These are phyloP conservation scores for Acanthurus leucopareius DNA, from an alignment of 2,797 vertebrate species.

Conservation along the genomic window DNA sequence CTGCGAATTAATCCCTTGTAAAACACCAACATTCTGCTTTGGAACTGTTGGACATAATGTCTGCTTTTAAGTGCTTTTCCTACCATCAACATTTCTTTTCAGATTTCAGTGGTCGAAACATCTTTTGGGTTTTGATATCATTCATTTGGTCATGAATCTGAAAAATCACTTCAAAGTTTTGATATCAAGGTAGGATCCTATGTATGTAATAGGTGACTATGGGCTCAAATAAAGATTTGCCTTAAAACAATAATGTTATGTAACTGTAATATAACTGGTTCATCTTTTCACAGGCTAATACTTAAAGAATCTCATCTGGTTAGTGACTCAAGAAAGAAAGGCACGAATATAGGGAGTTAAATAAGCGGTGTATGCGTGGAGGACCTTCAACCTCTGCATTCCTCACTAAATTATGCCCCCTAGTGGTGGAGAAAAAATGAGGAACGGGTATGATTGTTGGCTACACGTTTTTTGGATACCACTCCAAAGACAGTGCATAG, in stretches of 20 bases:
- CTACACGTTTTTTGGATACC: background rate
- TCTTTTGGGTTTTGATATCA: background rate
- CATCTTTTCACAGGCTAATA: background rate
- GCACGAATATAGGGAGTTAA: background rate
- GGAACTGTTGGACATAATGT: background rate
- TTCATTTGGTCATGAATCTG: background rate
- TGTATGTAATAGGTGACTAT: background rate
- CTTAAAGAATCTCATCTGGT: background rate
- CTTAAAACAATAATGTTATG: background rate
- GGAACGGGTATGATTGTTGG: background rate
- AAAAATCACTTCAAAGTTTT: background rate
- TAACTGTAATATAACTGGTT: background rate
- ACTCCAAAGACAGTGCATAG: background rate
- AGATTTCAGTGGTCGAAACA: background rate
- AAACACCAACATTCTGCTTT: background rate
- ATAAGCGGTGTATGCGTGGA: background rate
- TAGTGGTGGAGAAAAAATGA: slow-evolving; percentile 43
- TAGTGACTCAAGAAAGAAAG: background rate
- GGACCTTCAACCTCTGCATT: slow-evolving; percentile 19
- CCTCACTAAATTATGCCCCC: slow-evolving; percentile 59
- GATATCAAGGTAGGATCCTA: too few relatives aligned
- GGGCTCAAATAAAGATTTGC: accelerated
- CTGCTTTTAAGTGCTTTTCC: background rate
- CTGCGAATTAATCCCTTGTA: background rate
- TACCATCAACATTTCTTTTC: background rate